phyloP scores from a whole-genome alignment of 2,888 invertebrate species.

The Lasioglossum vierecki region DNA sequence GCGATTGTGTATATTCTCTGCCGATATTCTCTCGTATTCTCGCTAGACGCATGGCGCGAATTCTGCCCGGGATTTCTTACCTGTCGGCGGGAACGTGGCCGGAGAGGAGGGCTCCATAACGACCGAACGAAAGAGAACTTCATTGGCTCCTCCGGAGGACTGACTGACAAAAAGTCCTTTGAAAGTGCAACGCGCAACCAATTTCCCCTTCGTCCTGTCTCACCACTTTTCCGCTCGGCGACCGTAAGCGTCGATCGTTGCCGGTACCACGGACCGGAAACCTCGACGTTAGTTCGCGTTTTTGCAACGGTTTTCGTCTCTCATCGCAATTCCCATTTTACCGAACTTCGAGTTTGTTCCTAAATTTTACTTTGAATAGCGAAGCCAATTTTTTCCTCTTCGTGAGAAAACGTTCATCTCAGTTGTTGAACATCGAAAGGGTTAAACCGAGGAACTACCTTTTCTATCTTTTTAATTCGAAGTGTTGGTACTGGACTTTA shows the following conservation, averaged over 20 bases:
- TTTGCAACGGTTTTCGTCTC: conserved; percentile 30
- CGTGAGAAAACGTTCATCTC: no score
- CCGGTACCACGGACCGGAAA: conserved; percentile 73
- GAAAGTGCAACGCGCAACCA: conserved; percentile 77
- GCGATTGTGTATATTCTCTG: neutral
- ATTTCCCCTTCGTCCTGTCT: conserved; percentile 80
- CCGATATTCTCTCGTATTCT: neutral
- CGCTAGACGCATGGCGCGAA: conserved; percentile 14
- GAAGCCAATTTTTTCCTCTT: neutral
- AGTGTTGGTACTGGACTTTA: no score
- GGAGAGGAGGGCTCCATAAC: conserved; percentile 61
- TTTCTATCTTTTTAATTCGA: neutral
- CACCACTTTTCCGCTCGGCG: conserved; percentile 81
- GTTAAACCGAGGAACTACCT: no score
- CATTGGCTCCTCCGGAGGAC: conserved; percentile 67
- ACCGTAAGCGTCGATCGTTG: conserved; percentile 77
- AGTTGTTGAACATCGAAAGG: no score
- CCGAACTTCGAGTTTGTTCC: neutral
- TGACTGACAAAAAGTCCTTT: conserved; percentile 74
- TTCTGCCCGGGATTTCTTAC: conserved; percentile 26
- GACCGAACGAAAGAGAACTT: conserved; percentile 76
- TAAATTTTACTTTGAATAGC: neutral
- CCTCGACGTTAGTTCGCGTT: conserved; percentile 66
- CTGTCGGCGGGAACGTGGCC: conserved; percentile 9
- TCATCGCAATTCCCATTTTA: conserved; percentile 1